Evolutionary conservation across 2,888 invertebrate species (phyloP), one percentile per base, ranked within the genome.

Genomic region (Coelinius sp.): DNA sequence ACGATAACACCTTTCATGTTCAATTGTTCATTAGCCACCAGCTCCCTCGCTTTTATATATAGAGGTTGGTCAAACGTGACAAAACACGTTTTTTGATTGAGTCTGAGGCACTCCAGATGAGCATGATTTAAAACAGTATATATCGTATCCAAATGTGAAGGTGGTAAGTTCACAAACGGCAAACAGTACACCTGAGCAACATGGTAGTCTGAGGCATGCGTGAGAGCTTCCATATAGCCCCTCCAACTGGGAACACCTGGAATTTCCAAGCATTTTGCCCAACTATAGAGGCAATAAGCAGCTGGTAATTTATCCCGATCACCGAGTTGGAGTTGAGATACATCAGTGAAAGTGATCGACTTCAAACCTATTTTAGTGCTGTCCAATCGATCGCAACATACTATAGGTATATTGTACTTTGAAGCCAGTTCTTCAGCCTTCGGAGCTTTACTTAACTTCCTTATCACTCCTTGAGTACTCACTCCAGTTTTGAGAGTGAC

Each of bases 41-140:
- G n/a, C n/a, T n/a, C n/a, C n/a, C n/a, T n/a, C n/a, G n/a, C n/a
- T n/a, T n/a, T n/a, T n/a, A n/a, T n/a, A n/a, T n/a, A n/a, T n/a
- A n/a, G n/a, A n/a, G n/a, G n/a, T n/a, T n/a, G n/a, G n/a, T n/a
- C n/a, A n/a, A n/a, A 6, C 20, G 81, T 83, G n/a, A 82, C 27
- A 17, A 41, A 20, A 5, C 63, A 63, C 4, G 20, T 17, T 22
- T 82, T 6, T 78, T 80, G 79, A 56, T 69, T 59, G 56, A 72
- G 62, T 24, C 52, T 31, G 71, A 78, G 74, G 20, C 76, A 24
- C 52, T 74, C 49, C 27, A 79, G 73, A 35, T 75, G 71, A 38
- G 79, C 76, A 38, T 22, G 25, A 25, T 49, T 59, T 31, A 73
- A 56, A 46, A 71, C 49, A 8, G 71, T 70, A 27, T 68, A n/a